Conservation (phyloP, 2,797 vertebrate species). For the Tragopan temminckii region DNA sequence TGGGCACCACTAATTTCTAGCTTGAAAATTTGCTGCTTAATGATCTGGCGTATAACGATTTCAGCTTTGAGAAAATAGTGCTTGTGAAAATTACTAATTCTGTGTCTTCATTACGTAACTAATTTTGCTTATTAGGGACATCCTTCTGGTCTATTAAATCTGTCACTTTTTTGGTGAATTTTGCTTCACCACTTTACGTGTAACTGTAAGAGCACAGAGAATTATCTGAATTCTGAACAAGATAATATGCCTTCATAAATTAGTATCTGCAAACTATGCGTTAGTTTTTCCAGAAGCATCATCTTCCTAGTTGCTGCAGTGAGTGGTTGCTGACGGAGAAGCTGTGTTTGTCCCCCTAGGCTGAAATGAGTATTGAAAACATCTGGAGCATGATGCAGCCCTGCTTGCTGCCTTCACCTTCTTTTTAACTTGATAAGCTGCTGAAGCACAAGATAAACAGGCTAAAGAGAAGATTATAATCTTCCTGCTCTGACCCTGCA, state of each 20-base stretch:
- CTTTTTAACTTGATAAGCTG: neutral
- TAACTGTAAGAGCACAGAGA: neutral
- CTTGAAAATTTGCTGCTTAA: neutral
- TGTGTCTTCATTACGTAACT: neutral
- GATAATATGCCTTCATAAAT: neutral
- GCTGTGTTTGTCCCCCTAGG: neutral
- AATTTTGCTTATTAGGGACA: neutral
- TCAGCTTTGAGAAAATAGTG: neutral
- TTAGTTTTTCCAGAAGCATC: neutral
- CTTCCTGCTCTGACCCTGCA: neutral
- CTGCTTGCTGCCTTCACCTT: neutral
- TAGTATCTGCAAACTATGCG: fast-evolving
- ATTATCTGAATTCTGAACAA: neutral
- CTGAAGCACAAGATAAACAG: neutral
- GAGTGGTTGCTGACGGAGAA: neutral
- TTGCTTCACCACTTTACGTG: neutral
- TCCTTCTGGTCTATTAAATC: neutral
- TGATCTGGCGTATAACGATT: neutral
- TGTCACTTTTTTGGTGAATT: neutral
- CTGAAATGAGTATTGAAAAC: neutral
- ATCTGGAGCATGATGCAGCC: neutral
- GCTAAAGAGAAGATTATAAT: neutral
- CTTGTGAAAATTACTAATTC: neutral
- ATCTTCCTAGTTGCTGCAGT: neutral
- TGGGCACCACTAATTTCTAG: slow-evolving; percentile 1